These are phyloP conservation scores for Platichthys stellatus DNA, from an alignment of 2,113 vertebrate genomes.

Conservation along the genomic window DNA sequence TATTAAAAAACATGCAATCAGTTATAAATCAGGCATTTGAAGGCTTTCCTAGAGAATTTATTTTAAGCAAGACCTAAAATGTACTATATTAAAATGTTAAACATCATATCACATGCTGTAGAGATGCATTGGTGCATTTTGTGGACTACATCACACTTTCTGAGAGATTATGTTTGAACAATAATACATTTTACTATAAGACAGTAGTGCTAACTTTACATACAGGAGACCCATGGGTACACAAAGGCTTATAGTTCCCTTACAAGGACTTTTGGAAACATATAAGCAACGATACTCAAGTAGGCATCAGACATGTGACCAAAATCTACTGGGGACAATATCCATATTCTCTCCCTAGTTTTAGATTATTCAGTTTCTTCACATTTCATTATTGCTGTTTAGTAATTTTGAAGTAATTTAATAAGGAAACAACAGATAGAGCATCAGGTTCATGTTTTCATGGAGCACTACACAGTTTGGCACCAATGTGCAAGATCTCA, in stretches of 20 bases:
- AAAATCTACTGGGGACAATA: neutral
- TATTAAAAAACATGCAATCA: too few relatives aligned
- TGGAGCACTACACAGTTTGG: conserved; percentile 8
- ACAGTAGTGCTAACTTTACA: neutral
- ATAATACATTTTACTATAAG: neutral
- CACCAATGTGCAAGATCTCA: conserved; percentile 32
- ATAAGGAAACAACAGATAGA: conserved; percentile 27
- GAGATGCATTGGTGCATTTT: too few relatives aligned
- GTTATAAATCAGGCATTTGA: too few relatives aligned
- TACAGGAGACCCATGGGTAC: neutral
- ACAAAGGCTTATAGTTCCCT: conserved; percentile 1
- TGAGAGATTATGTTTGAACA: too few relatives aligned
- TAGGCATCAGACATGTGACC: conserved; percentile 3
- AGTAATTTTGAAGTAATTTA: conserved; percentile 24
- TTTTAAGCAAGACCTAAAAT: too few relatives aligned
- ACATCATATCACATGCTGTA: too few relatives aligned
- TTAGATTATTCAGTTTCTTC: conserved; percentile 12
- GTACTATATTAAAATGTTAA: too few relatives aligned
- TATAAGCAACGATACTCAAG: conserved; percentile 5
- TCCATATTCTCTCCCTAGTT: neutral
- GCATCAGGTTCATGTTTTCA: conserved; percentile 19
- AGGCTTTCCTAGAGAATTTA: too few relatives aligned
- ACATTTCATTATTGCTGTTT: conserved; percentile 23
- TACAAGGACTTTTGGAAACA: neutral
- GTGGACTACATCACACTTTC: too few relatives aligned